Evolutionary conservation across 2,888 invertebrate species (phyloP).

Genomic region (Drosophila peninsularis): DNA sequence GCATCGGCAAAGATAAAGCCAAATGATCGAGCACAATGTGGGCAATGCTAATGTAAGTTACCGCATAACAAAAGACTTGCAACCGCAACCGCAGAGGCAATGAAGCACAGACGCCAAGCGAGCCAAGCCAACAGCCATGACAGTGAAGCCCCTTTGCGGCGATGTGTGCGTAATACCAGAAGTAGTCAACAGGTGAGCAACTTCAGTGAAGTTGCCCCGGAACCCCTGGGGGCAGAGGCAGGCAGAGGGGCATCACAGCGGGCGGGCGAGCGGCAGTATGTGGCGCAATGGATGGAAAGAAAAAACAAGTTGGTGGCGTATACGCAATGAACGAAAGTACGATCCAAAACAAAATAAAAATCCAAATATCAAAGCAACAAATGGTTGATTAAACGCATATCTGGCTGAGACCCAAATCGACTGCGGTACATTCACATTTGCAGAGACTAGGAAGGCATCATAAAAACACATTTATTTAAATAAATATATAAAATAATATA

Average conservation of each 20-base stretch:
- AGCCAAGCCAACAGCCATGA: slow-evolving; percentile 59
- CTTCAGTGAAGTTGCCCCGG: slow-evolving; percentile 40
- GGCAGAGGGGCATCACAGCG: slow-evolving; percentile 4
- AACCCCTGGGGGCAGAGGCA: background rate
- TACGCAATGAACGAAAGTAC: slow-evolving; percentile 71
- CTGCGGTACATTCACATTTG: slow-evolving; percentile 23
- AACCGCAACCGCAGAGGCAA: slow-evolving; percentile 48
- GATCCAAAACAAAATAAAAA: slow-evolving; percentile 66
- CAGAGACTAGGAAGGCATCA: background rate
- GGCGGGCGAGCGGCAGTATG: slow-evolving; percentile 12
- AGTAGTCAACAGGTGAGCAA: slow-evolving; percentile 75
- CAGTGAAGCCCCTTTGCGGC: slow-evolving; percentile 43
- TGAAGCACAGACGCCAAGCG: slow-evolving; percentile 45
- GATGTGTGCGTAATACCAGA: slow-evolving; percentile 72
- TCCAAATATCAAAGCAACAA: slow-evolving; percentile 48
- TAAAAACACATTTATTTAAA: background rate
- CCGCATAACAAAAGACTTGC: slow-evolving; percentile 73
- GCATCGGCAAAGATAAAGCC: slow-evolving; percentile 26
- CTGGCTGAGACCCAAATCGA: slow-evolving; percentile 6
- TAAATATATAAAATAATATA: background rate
- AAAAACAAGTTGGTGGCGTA: slow-evolving; percentile 61
- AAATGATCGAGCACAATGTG: slow-evolving; percentile 20
- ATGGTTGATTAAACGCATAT: slow-evolving; percentile 25
- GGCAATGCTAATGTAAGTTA: slow-evolving; percentile 47
- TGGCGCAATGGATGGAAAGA: slow-evolving; percentile 45